A percentile compares a stretch with the other conserved stretches of the same genome.
Conservation (phyloP, 2,113 vertebrate genomes). For the Oryzias curvinotus region DNA sequence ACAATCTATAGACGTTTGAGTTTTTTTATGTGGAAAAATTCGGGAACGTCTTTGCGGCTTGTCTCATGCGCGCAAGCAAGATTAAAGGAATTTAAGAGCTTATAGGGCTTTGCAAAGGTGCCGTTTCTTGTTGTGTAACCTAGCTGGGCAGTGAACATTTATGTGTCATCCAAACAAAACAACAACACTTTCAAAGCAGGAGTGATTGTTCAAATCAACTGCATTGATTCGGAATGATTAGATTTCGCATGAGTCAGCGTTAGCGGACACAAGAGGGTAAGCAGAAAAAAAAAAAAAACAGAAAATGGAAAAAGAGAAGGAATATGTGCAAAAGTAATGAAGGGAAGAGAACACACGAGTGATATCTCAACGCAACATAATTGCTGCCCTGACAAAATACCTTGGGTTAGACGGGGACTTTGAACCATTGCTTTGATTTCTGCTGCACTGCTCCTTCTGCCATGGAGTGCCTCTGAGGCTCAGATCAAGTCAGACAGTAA, state of each 20-base stretch:
- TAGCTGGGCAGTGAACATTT: slow-evolving; percentile 16
- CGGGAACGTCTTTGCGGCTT: slow-evolving; percentile 12
- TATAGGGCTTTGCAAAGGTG: slow-evolving; percentile 14
- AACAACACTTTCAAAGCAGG: not conserved
- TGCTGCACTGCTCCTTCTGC: slow-evolving; percentile 16
- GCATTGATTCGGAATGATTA: slow-evolving; percentile 39
- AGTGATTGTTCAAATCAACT: not conserved
- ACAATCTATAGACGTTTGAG: too few relatives aligned
- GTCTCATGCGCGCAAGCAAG: slow-evolving; percentile 11
- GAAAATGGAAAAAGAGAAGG: slow-evolving; percentile 9
- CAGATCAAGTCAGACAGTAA: slow-evolving; percentile 24
- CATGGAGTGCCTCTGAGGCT: slow-evolving; percentile 5
- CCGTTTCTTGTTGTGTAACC: slow-evolving; percentile 23
- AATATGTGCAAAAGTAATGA: not conserved
- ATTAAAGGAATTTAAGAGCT: slow-evolving; percentile 28
- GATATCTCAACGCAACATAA: slow-evolving; percentile 28
- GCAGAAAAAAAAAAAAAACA: slow-evolving; percentile 12
- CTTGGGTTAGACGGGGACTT: slow-evolving; percentile 18
- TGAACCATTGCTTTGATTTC: slow-evolving; percentile 28
- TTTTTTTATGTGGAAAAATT: slow-evolving; percentile 1
- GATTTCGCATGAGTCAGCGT: slow-evolving; percentile 45
- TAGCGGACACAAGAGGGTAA: too few relatives aligned
- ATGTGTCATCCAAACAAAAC: slow-evolving; percentile 9
- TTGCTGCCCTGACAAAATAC: slow-evolving; percentile 28
- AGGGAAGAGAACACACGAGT: slow-evolving; percentile 17